A percentile compares a stretch with the other conserved stretches of the same genome.
phyloP scores from a whole-genome alignment of 2,797 vertebrate genomes.

The Calcarius lapponicus region DNA sequence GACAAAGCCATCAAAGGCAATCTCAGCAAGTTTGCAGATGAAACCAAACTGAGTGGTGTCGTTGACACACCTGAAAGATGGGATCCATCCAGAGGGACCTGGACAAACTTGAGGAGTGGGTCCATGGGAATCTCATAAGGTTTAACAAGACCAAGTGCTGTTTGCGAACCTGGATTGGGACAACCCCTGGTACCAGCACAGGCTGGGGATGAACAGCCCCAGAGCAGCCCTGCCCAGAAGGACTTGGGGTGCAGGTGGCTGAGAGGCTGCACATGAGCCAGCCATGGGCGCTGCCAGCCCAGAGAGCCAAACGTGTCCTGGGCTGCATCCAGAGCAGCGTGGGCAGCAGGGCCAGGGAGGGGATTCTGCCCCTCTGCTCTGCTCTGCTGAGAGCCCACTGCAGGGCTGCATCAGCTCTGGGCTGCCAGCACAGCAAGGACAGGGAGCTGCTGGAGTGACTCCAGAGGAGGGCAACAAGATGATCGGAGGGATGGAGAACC shows the following conservation, averaged over 20 bases:
- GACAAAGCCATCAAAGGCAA: background rate
- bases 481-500: background rate
- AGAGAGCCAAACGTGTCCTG: background rate
- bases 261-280: background rate
- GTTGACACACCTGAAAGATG: background rate
- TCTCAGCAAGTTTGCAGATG: background rate
- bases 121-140: fast-evolving
- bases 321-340: background rate
- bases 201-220: background rate
- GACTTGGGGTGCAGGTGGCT: background rate
- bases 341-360: background rate
- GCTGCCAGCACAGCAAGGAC: background rate
- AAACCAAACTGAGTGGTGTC: background rate
- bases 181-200: fast-evolving
- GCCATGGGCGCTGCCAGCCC: background rate
- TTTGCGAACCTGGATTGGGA: fast-evolving
- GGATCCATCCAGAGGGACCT: background rate
- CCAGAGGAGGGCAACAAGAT: fast-evolving
- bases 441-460: fast-evolving
- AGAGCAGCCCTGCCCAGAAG: background rate
- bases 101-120: fast-evolving
- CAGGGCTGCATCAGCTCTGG: background rate
- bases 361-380: background rate
- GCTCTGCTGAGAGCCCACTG: background rate
- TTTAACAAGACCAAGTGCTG: background rate